These are phyloP conservation scores for Chrysina gloriosa DNA, from an alignment of 2,888 invertebrate genomes.

Conservation along the genomic window DNA sequence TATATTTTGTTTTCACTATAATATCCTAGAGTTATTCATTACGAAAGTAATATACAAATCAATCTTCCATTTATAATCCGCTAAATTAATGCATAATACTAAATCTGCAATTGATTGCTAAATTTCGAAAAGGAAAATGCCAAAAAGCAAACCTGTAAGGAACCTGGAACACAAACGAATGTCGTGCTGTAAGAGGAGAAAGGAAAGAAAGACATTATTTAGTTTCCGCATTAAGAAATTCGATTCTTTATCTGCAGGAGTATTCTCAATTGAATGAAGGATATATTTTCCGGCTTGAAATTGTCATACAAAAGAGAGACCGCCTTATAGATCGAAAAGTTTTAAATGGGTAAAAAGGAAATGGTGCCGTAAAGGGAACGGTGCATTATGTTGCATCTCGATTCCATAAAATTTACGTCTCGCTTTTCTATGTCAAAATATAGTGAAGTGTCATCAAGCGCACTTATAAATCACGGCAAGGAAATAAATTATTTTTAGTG, in stretches of 20 bases:
- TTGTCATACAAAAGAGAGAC: constrained; percentile 24
- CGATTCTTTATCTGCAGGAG: constrained; percentile 14
- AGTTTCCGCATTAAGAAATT: constrained; percentile 31
- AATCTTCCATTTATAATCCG: constrained; percentile 10
- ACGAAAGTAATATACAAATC: constrained; percentile 2
- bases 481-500: too few species aligned
- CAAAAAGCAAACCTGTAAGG: neutral
- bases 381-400: constrained; percentile 1
- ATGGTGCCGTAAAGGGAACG: constrained; percentile 5
- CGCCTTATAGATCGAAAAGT: constrained; percentile 24
- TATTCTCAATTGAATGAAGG: neutral
- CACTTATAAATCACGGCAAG: too few species aligned
- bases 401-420: neutral
- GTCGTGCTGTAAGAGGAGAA: constrained; percentile 25
- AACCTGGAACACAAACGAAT: constrained; percentile 19
- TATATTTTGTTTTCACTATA: neutral
- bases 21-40: neutral
- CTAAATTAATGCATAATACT: constrained; percentile 23
- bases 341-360: constrained; percentile 20
- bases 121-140: neutral
- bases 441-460: neutral
- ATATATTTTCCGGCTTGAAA: constrained; percentile 16
- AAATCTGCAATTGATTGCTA: constrained; percentile 13
- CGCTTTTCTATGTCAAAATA: neutral
- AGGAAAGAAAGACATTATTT: constrained; percentile 34